These are phyloP conservation scores for Arrhopalites spinosus DNA, from an alignment of 2,888 invertebrate genomes.

Conservation along the genomic window DNA sequence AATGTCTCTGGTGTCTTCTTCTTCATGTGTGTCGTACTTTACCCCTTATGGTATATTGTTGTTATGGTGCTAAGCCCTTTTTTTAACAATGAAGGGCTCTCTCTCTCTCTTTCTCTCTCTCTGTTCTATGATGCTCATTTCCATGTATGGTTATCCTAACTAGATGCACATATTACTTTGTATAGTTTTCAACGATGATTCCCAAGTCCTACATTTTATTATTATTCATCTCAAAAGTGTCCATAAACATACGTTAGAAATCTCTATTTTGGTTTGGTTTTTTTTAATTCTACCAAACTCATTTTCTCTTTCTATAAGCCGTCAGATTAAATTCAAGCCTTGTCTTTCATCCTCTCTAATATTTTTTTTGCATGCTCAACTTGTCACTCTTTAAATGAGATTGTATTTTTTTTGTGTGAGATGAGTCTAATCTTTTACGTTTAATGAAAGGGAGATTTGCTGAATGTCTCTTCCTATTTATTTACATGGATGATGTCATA, in stretches of 20 bases:
- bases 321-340: background rate
- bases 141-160: too few relatives aligned
- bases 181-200: background rate
- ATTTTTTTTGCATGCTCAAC: constrained; percentile 23
- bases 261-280: background rate
- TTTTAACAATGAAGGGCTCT: background rate
- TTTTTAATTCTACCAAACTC: constrained; percentile 2
- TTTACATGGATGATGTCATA: too few relatives aligned
- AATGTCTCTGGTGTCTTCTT: too few relatives aligned
- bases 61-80: background rate
- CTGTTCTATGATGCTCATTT: background rate
- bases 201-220: constrained; percentile 2
- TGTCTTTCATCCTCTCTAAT: background rate
- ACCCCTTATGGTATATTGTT: background rate
- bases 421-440: background rate
- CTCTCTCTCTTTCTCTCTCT: background rate
- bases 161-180: background rate
- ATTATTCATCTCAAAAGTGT: constrained; percentile 17
- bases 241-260: constrained; percentile 22
- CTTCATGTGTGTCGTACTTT: background rate
- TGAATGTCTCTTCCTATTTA: too few relatives aligned
- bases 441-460: too few relatives aligned
- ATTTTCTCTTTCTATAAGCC: background rate
- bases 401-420: too few relatives aligned
- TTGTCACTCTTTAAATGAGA: constrained; percentile 13